phyloP scores from a whole-genome alignment of 1,140 invertebrate species.

The Drosophila guanche region DNA sequence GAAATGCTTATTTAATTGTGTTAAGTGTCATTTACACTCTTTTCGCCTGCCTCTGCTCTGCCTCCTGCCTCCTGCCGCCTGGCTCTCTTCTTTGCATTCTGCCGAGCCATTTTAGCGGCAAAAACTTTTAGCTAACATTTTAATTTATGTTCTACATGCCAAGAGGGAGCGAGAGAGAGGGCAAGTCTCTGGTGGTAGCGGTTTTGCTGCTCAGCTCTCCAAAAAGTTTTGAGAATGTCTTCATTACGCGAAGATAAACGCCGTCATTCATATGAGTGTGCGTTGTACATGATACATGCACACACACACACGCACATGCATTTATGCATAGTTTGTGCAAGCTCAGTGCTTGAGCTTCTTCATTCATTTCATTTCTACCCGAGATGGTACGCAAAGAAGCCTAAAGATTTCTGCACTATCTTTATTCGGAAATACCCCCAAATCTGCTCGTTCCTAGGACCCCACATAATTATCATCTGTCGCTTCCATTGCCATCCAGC shows the following conservation, averaged over 20 bases:
- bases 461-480: too few species aligned
- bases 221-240: slow-evolving; percentile 67
- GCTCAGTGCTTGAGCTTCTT: too few species aligned
- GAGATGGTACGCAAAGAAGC: too few species aligned
- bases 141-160: slow-evolving; percentile 70
- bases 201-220: slow-evolving; percentile 43
- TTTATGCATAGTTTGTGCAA: too few species aligned
- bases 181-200: too few species aligned
- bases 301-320: neutral
- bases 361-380: too few species aligned
- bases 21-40: slow-evolving; percentile 80
- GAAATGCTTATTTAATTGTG: slow-evolving; percentile 82
- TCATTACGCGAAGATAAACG: slow-evolving; percentile 69
- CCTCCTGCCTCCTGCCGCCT: neutral
- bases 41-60: slow-evolving; percentile 3
- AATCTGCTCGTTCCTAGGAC: too few species aligned
- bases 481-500: too few species aligned
- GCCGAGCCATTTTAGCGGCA: slow-evolving; percentile 65
- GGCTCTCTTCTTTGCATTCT: slow-evolving; percentile 20
- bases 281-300: neutral
- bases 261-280: slow-evolving; percentile 16
- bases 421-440: too few species aligned
- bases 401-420: too few species aligned
- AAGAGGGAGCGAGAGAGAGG: neutral
- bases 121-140: slow-evolving; percentile 79